These are phyloP conservation scores for Horisme vitalbata DNA, from an alignment of 2,888 invertebrate species.

Conservation along the genomic window DNA sequence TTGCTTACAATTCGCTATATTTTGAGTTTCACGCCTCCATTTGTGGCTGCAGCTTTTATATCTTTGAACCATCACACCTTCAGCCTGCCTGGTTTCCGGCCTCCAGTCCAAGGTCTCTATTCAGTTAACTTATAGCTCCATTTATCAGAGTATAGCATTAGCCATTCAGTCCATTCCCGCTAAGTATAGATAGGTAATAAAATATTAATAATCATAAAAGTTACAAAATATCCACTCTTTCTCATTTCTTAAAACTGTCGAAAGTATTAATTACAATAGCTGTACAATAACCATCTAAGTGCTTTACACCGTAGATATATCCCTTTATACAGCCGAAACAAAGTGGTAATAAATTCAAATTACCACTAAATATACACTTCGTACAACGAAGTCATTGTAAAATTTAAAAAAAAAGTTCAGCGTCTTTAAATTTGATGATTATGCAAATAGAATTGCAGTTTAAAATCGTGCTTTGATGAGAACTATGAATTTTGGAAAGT, in stretches of 20 bases:
- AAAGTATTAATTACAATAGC: conserved; percentile 14
- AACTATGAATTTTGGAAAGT: no score
- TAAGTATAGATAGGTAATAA: no score
- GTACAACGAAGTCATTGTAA: conserved; percentile 1
- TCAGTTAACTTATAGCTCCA: no score
- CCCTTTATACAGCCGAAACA: conserved; percentile 5
- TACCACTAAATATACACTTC: conserved; percentile 15
- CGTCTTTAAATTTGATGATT: conserved; percentile 21
- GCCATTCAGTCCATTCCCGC: no score
- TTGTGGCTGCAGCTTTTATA: no score
- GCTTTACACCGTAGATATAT: conserved; percentile 12
- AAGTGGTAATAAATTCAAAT: conserved; percentile 15
- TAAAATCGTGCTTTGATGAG: background rate
- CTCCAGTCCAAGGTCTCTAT: no score
- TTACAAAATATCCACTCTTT: background rate
- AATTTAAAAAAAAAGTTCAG: conserved; percentile 1
- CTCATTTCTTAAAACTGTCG: background rate
- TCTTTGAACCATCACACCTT: no score
- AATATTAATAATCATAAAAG: background rate
- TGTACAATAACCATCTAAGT: conserved; percentile 5
- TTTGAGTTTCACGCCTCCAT: no score
- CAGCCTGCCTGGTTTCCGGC: no score
- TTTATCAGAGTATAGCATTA: no score
- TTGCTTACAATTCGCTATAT: no score
- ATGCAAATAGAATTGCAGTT: conserved; percentile 16